Conservation (phyloP, 2,888 invertebrate genomes). For the Bellardia pandia region DNA sequence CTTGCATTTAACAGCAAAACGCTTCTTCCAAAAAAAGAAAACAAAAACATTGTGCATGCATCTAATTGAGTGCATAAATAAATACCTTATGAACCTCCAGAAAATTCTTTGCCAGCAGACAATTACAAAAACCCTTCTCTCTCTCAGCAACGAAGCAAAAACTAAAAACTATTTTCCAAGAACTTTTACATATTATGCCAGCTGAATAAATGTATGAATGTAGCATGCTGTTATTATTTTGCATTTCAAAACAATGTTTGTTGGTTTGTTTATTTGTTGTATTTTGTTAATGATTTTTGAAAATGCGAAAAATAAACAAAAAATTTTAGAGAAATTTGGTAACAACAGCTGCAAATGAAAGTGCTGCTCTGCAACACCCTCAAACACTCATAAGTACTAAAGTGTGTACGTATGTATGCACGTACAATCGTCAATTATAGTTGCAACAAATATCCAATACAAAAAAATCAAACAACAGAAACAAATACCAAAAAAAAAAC, state of each 20-base stretch:
- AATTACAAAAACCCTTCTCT: slow-evolving; percentile 35
- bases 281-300: slow-evolving; percentile 27
- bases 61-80: slow-evolving; percentile 66
- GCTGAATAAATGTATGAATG: neutral
- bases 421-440: slow-evolving; percentile 54
- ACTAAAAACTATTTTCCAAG: neutral
- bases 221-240: neutral
- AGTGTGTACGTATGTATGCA: neutral
- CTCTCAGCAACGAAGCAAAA: slow-evolving; percentile 9
- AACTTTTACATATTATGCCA: slow-evolving; percentile 30
- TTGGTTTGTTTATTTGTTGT: neutral
- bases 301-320: neutral
- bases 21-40: too few species aligned
- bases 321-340: slow-evolving; percentile 32
- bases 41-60: slow-evolving; percentile 53
- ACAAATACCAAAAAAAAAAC: neutral
- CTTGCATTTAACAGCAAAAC: neutral
- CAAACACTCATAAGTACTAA: neutral
- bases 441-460: slow-evolving; percentile 39
- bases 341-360: slow-evolving; percentile 61
- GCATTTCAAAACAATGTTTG: slow-evolving; percentile 25
- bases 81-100: slow-evolving; percentile 57
- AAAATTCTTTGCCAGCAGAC: slow-evolving; percentile 34
- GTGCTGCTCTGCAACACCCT: slow-evolving; percentile 28
- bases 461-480: too few species aligned